Percentiles rank a stretch among this genome's conserved stretches.
phyloP scores from a whole-genome alignment of 2,888 invertebrate genomes.

The Trisateles emortualis region DNA sequence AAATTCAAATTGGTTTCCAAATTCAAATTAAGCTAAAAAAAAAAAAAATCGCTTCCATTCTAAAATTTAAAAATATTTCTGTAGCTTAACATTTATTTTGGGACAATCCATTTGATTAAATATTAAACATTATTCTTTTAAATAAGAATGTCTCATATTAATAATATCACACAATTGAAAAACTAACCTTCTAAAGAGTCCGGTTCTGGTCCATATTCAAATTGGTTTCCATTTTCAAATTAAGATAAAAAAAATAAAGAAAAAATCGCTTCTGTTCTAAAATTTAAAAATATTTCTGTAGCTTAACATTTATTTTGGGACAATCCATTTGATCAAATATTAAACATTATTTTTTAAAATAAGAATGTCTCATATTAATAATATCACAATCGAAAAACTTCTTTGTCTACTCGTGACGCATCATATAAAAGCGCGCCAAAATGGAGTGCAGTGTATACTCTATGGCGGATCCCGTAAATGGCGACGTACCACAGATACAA shows the following conservation, averaged over 20 bases:
- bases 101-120: neutral
- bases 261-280: no score
- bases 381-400: slow-evolving; percentile 31
- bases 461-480: slow-evolving; percentile 66
- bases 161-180: slow-evolving; percentile 35
- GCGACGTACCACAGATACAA: slow-evolving; percentile 61
- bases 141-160: slow-evolving; percentile 18
- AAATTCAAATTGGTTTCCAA: no score
- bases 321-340: neutral
- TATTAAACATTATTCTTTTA: neutral
- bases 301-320: no score
- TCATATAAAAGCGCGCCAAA: slow-evolving; percentile 61
- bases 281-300: no score
- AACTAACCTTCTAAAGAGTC: no score
- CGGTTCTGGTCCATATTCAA: no score
- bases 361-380: slow-evolving; percentile 31
- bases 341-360: neutral
- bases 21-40: no score
- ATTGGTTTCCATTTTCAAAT: no score
- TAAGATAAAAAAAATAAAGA: no score
- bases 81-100: no score
- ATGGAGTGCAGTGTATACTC: slow-evolving; percentile 56
- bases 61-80: no score
- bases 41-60: no score
- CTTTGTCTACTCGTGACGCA: slow-evolving; percentile 46